phyloP scores from a whole-genome alignment of 1,140 invertebrate genomes.

The Patella vulgata region DNA sequence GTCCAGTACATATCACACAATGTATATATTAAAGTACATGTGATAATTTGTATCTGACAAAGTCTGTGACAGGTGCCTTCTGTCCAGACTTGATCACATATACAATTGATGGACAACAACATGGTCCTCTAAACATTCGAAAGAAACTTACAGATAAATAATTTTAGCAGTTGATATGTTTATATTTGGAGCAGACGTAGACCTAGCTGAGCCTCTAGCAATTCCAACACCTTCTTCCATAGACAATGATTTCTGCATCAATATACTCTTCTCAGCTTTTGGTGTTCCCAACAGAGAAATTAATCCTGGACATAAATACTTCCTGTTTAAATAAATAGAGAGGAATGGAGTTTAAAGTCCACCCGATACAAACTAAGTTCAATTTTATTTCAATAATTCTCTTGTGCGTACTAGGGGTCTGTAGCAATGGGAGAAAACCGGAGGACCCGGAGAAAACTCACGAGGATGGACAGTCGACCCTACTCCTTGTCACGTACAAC shows the following conservation, averaged over 20 bases:
- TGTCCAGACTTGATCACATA: no score
- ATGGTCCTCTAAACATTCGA: no score
- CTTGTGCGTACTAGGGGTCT: no score
- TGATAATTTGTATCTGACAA: no score
- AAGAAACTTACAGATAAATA: constrained; percentile 78
- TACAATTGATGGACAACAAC: no score
- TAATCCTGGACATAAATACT: constrained; percentile 88
- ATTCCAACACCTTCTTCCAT: constrained; percentile 62
- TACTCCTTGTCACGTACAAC: no score
- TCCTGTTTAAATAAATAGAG: constrained; percentile 70
- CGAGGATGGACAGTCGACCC: no score
- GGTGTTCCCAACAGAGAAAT: constrained; percentile 87
- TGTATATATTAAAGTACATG: no score
- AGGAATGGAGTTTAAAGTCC: background rate
- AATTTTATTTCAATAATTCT: background rate
- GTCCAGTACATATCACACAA: no score
- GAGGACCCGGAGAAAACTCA: no score
- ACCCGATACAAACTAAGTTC: background rate
- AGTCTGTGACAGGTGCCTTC: no score
- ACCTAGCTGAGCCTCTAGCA: constrained; percentile 78
- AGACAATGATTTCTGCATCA: constrained; percentile 64
- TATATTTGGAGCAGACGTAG: constrained; percentile 78
- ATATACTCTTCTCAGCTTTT: constrained; percentile 77
- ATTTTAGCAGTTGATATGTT: constrained; percentile 84
- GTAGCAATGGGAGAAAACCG: no score